Percentiles rank a stretch among this genome's conserved stretches.
phyloP scores from a whole-genome alignment of 2,888 invertebrate species.

The Oligia strigilis region DNA sequence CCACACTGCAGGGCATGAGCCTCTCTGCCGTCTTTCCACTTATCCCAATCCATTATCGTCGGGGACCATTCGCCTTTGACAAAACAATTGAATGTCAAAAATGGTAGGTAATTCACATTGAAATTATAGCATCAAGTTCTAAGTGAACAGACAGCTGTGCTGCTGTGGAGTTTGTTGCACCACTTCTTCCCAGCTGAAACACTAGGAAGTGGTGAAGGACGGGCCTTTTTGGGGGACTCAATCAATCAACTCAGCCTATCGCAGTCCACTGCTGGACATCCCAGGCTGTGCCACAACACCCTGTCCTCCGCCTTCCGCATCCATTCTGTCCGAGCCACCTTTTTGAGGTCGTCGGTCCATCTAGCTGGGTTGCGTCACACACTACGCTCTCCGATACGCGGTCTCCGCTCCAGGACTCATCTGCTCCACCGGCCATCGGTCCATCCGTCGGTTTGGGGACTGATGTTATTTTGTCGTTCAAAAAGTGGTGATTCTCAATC shows the following conservation, averaged over 20 bases:
- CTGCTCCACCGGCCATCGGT: not conserved
- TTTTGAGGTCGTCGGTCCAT: not conserved
- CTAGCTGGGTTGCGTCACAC: not conserved
- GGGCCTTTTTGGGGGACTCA: not conserved
- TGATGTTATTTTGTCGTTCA: not conserved
- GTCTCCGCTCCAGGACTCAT: not conserved
- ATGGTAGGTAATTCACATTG: not conserved
- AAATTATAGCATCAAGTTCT: not conserved
- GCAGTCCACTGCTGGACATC: not conserved
- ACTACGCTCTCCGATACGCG: not conserved
- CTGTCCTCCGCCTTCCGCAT: not conserved
- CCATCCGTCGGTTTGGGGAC: not conserved
- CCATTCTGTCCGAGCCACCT: not conserved
- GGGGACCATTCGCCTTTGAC: not conserved
- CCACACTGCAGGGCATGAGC: no score
- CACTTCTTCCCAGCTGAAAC: not conserved
- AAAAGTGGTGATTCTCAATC: not conserved
- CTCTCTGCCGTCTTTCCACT: not conserved
- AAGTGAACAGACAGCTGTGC: not conserved
- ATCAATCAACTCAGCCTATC: not conserved
- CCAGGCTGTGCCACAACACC: not conserved
- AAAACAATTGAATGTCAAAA: not conserved
- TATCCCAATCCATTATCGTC: slow-evolving; percentile 2
- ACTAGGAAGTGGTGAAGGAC: not conserved
- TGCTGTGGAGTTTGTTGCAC: not conserved